Evolutionary conservation across 2,113 vertebrate genomes (phyloP), one percentile per base, ranked within the genome.

Genomic region (Perccottus glenii): DNA sequence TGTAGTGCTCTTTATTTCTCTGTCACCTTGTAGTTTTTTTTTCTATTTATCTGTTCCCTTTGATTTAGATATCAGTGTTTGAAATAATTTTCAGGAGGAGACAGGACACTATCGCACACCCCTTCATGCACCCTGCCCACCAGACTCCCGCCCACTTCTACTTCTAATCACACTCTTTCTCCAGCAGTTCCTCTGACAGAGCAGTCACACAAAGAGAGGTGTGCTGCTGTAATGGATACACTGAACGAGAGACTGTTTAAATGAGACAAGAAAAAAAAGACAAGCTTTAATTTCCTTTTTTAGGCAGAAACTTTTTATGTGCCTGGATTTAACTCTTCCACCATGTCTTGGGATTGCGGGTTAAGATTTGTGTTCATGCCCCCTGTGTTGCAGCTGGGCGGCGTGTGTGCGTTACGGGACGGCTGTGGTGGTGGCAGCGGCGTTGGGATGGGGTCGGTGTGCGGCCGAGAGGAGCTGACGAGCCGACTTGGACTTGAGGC

Each of bases 301-400:
- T 10, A 35, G 60, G 59, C 49, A 33, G 51, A 60, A 27, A n/a
- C 59, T 15, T 15, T 55, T 48, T 62, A 32, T 16, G 47, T 63
- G 63, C 35, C 11, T 62, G 38, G 6, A 11, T 56, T 57, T 64
- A 27, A 84, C 49, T 6, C 73, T 48, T 67, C 49, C 45, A 82
- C 47, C 91, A 98, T 98, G 96, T 96, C 96, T 88, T 98, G 95
- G 96, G 96, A 95, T 45, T 98, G 96, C 64, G 97, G 98, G 70
- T 92, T 98, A 88, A 98, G 94, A 92, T 98, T 95, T 87, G 87
- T 97, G 57, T 98, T 98, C 82, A 87, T 98, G 89, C 93, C 96
- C 89, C 95, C 95, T 85, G 94, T 91, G 76, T 91, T 98, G 68
- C 97, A 98, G 95, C 95, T 89, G 93, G 95, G 82, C 70, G 95